Conservation (phyloP, 2,113 vertebrate species). For the Alaudala cheleensis region DNA sequence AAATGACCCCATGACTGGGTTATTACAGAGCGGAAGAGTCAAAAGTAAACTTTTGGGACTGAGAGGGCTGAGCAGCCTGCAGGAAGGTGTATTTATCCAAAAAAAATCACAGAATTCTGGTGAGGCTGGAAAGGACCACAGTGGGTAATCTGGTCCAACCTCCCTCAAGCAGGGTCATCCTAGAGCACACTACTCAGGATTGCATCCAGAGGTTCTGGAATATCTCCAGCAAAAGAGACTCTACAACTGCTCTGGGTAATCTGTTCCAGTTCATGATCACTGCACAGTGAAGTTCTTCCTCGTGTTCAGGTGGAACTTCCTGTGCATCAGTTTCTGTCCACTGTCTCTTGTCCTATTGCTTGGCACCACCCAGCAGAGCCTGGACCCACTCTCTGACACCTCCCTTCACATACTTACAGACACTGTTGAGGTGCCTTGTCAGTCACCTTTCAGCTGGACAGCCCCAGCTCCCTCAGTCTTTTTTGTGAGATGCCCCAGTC, state of each 20-base stretch:
- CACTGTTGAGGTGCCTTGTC: neutral
- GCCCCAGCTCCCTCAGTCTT: neutral
- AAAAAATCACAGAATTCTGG: neutral
- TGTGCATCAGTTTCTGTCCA: neutral
- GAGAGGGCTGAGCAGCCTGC: neutral
- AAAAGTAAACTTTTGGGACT: neutral
- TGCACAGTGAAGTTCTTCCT: neutral
- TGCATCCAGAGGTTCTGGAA: neutral
- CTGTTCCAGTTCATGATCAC: neutral
- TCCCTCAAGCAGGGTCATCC: neutral
- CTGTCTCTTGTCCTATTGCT: neutral
- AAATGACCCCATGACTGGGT: neutral
- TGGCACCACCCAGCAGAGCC: neutral
- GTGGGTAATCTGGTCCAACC: neutral
- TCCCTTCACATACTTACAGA: neutral
- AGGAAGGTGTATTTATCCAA: neutral
- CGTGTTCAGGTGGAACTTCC: neutral
- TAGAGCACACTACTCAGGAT: neutral
- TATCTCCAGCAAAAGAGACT: neutral
- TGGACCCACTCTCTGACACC: too few species aligned
- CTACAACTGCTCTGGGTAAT: neutral
- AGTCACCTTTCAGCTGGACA: accelerated
- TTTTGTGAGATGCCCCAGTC: neutral
- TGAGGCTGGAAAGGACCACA: neutral
- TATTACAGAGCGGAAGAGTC: neutral